These are phyloP conservation scores for Hemithea aestivaria DNA, from an alignment of 2,888 invertebrate genomes.

Conservation along the genomic window DNA sequence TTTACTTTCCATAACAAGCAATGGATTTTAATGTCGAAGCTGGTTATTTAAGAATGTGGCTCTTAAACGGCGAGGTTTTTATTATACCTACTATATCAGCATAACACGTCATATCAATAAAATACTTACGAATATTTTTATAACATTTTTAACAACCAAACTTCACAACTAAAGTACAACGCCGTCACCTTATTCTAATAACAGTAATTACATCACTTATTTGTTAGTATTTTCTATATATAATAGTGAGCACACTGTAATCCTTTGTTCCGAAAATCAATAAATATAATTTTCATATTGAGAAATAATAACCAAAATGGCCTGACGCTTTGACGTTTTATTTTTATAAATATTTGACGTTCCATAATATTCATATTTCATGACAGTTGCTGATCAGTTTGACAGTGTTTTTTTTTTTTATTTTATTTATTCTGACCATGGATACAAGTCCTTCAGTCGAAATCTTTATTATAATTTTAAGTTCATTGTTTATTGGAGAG, in stretches of 20 bases:
- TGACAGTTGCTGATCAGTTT: too few species aligned
- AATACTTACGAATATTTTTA: conserved; percentile 45
- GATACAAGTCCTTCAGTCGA: too few species aligned
- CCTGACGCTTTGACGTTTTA: conserved; percentile 32
- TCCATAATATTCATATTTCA: background rate
- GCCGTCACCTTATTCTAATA: conserved; percentile 12
- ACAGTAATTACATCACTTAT: conserved; percentile 12
- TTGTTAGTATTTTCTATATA: conserved; percentile 8
- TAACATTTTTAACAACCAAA: conserved; percentile 35
- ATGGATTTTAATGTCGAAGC: too few species aligned
- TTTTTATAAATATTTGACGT: conserved; percentile 7
- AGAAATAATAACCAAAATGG: conserved; percentile 59
- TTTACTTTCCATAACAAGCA: too few species aligned
- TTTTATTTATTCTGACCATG: too few species aligned
- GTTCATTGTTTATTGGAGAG: too few species aligned
- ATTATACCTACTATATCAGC: background rate
- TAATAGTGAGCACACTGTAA: conserved; percentile 26
- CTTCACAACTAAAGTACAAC: conserved; percentile 7
- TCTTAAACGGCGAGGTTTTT: too few species aligned
- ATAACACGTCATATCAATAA: conserved; percentile 58
- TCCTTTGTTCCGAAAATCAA: conserved; percentile 54
- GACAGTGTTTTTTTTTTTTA: too few species aligned
- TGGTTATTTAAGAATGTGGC: too few species aligned
- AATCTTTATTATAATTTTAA: too few species aligned
- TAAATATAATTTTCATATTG: conserved; percentile 43